Evolutionary conservation across 2,888 invertebrate genomes (phyloP), one percentile per base, ranked within the genome.

Genomic region (Mythimna impura): DNA sequence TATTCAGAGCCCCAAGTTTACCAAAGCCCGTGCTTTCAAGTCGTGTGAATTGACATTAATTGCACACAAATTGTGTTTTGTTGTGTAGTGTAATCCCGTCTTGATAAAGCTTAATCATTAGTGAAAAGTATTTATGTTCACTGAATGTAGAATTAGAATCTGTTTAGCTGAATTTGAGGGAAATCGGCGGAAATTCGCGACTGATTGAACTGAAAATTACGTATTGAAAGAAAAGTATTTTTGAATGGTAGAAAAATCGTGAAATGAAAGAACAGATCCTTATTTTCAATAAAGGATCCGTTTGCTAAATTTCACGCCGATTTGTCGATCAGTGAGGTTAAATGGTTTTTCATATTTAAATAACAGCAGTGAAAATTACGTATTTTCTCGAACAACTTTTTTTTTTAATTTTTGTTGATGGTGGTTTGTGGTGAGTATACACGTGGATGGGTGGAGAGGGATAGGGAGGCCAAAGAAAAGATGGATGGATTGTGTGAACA

Each of bases 21-120:
- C 62, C 67, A 76, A 80, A 80, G 82, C 79, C 54, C 68, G 76
- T 69, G 76, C 86, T 83, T 86, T 85, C 82, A 87, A 77, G 62
- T 76, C 82, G 78, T 80, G 81, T 87, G 87, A 87, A 87, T 87
- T 82, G 87, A 82, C 87, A 73, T 86, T 87, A 87, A 87, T 87
- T 87, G 86, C 87, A 86, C 71, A 86, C 83, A 86, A 82, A 83
- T 86, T 81, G 80, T 86, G 83, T 86, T 86, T 82, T 83, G 83
- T 87, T 83, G 83, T 87, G 83, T 85, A 68, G 83, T 85, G 81
- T 85, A 85, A 85, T 82, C 83, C 63, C 40, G 80, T 68, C 63
- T 81, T 85, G 78, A 83, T 86, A 85, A 81, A 78, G 77, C 78
- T 71, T 65, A 85, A 78, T 86, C 81, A 77, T 83, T 83, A 80